Percentiles rank a stretch among this genome's conserved stretches.
These are phyloP conservation scores for Melanotaenia nigrans DNA, from an alignment of 2,797 vertebrate genomes.

Conservation along the genomic window DNA sequence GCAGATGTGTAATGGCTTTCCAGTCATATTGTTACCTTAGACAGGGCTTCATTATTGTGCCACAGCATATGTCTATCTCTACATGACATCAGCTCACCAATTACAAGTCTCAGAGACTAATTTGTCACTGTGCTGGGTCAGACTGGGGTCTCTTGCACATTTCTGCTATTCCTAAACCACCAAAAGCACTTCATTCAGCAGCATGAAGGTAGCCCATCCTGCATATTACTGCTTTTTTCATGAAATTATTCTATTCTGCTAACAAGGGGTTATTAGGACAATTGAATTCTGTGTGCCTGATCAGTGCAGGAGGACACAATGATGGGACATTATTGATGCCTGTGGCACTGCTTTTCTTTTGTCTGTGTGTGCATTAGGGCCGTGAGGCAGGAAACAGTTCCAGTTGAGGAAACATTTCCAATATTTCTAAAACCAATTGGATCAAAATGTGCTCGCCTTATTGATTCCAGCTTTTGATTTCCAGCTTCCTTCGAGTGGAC, in stretches of 20 bases:
- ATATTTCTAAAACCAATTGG: slow-evolving; percentile 54
- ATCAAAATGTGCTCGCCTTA: slow-evolving; percentile 59
- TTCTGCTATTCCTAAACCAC: slow-evolving; percentile 59
- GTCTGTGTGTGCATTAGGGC: slow-evolving; percentile 11
- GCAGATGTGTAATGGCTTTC: slow-evolving; percentile 74
- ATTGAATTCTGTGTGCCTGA: slow-evolving; percentile 74
- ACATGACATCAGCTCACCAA: slow-evolving; percentile 78
- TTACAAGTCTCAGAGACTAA: slow-evolving; percentile 77
- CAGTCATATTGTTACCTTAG: slow-evolving; percentile 76
- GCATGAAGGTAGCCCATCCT: slow-evolving; percentile 66
- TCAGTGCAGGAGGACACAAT: slow-evolving; percentile 48
- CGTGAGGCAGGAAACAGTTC: slow-evolving; percentile 36
- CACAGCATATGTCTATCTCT: slow-evolving; percentile 76
- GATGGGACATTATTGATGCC: slow-evolving; percentile 58
- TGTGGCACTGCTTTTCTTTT: slow-evolving; percentile 42
- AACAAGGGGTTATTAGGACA: slow-evolving; percentile 77
- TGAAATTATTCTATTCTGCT: slow-evolving; percentile 71
- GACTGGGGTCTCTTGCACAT: slow-evolving; percentile 57
- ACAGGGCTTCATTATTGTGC: slow-evolving; percentile 75
- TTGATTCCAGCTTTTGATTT: slow-evolving; percentile 55
- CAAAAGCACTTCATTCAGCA: slow-evolving; percentile 49
- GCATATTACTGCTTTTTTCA: slow-evolving; percentile 46
- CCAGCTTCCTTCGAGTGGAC: slow-evolving; percentile 1
- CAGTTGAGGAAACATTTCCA: slow-evolving; percentile 47
- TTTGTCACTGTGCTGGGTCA: slow-evolving; percentile 70